A percentile compares a stretch with the other conserved stretches of the same genome.
Conservation (phyloP, 2,797 vertebrate species). For the Brotula barbata region DNA sequence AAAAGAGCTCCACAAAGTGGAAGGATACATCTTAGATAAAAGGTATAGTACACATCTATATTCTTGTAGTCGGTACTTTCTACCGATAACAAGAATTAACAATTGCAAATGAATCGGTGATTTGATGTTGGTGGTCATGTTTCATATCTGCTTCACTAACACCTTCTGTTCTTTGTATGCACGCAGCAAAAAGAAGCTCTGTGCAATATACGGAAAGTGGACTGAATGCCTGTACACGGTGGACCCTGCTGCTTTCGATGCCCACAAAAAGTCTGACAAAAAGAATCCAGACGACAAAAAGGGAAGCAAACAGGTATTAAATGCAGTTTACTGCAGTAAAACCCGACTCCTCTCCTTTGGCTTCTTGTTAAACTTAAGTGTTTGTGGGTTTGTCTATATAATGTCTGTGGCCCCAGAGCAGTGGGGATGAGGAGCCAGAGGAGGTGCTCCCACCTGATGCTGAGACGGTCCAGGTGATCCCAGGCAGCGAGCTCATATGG, state of each 20-base stretch:
- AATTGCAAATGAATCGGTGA: background rate
- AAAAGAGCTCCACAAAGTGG: conserved; percentile 97
- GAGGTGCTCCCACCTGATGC: conserved; percentile 90
- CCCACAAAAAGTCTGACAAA: conserved; percentile 91
- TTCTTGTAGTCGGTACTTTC: conserved; percentile 6
- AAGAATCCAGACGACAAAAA: conserved; percentile 92
- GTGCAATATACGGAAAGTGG: conserved; percentile 96
- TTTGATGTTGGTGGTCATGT: background rate
- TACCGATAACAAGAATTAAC: conserved; percentile 3
- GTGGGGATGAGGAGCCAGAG: conserved; percentile 87
- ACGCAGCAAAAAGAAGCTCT: conserved; percentile 93
- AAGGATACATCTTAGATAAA: conserved; percentile 98
- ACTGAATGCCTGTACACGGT: conserved; percentile 93
- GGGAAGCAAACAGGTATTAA: conserved; percentile 85
- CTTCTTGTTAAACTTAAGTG: background rate
- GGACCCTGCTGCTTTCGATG: conserved; percentile 84
- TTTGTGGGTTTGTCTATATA: background rate
- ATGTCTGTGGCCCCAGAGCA: conserved; percentile 52
- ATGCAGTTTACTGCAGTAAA: background rate
- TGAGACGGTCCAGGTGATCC: conserved; percentile 91
- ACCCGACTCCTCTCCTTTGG: background rate
- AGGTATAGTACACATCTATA: too few species aligned
- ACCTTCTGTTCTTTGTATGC: conserved; percentile 6
- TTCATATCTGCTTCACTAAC: conserved; percentile 5
- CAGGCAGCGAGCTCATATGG: conserved; percentile 93